phyloP scores from a whole-genome alignment of 2,113 vertebrate species.

The Albula goreensis region DNA sequence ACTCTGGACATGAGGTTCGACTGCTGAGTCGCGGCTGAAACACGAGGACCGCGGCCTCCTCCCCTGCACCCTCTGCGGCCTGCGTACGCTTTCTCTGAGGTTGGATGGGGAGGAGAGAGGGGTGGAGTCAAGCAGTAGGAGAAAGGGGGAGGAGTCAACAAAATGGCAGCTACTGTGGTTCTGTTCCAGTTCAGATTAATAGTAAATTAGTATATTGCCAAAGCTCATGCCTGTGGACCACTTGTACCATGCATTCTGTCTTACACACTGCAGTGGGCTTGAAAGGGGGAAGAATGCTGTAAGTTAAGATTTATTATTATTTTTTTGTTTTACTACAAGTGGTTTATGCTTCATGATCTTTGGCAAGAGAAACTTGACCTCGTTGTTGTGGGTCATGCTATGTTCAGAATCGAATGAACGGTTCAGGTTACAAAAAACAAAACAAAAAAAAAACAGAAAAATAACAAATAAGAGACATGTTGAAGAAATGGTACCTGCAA shows the following conservation, averaged over 20 bases:
- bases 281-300: conserved; percentile 53
- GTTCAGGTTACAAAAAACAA: conserved; percentile 58
- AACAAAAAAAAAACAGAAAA: background rate
- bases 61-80: conserved; percentile 40
- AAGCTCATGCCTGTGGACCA: conserved; percentile 87
- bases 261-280: conserved; percentile 47
- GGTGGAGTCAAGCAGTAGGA: conserved; percentile 47
- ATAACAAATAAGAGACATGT: conserved; percentile 47
- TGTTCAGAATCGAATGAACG: conserved; percentile 79
- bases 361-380: conserved; percentile 84
- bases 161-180: conserved; percentile 93
- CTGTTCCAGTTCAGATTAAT: conserved; percentile 68
- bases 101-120: conserved; percentile 55
- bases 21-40: conserved; percentile 81
- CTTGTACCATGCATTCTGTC: conserved; percentile 85
- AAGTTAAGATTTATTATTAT: conserved; percentile 45
- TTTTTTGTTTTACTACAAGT: conserved; percentile 73
- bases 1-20: conserved; percentile 97
- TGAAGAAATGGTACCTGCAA: conserved; percentile 67
- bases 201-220: conserved; percentile 67
- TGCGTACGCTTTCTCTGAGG: conserved; percentile 30
- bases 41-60: conserved; percentile 38
- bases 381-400: conserved; percentile 84
- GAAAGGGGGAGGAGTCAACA: conserved; percentile 65
- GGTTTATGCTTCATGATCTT: conserved; percentile 86